phyloP scores from a whole-genome alignment of 2,113 vertebrate genomes.

The Malurus melanocephalus region DNA sequence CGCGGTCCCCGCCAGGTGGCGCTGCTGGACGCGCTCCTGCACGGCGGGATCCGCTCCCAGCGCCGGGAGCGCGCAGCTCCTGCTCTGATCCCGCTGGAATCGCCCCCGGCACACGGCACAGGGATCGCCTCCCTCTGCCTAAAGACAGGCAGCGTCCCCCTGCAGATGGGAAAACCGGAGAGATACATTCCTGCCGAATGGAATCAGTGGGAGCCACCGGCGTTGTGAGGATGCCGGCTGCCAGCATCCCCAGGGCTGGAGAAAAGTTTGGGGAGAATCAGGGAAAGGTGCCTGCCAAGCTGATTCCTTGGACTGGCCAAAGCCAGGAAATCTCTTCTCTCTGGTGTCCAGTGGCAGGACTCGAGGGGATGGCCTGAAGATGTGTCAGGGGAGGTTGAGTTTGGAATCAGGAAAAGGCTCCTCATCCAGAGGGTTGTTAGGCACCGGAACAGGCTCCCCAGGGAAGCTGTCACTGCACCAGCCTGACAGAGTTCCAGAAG shows the following conservation, averaged over 20 bases:
- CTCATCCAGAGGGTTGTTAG: rapidly evolving
- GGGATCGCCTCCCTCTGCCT: too few species aligned
- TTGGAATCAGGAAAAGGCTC: rapidly evolving
- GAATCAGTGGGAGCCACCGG: neutral
- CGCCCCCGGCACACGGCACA: rapidly evolving
- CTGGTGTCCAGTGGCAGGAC: rapidly evolving
- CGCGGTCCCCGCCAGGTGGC: slow-evolving; percentile 4
- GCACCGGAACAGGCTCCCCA: neutral
- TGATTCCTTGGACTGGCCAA: neutral
- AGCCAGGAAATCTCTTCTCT: neutral
- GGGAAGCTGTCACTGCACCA: neutral
- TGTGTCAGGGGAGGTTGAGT: neutral
- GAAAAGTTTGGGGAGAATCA: neutral
- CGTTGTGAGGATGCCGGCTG: neutral
- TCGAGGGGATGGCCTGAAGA: neutral
- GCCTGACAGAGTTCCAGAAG: neutral
- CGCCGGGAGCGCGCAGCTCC: neutral
- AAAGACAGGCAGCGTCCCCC: neutral
- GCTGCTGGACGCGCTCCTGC: too few species aligned
- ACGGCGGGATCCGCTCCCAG: too few species aligned
- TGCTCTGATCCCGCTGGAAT: neutral
- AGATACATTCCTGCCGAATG: rapidly evolving
- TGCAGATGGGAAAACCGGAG: neutral
- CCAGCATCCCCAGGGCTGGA: neutral
- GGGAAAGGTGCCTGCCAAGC: neutral